Percentiles rank a stretch among this genome's conserved stretches.
Conservation (phyloP, 2,888 invertebrate species). For the Syrista parreyssii region DNA sequence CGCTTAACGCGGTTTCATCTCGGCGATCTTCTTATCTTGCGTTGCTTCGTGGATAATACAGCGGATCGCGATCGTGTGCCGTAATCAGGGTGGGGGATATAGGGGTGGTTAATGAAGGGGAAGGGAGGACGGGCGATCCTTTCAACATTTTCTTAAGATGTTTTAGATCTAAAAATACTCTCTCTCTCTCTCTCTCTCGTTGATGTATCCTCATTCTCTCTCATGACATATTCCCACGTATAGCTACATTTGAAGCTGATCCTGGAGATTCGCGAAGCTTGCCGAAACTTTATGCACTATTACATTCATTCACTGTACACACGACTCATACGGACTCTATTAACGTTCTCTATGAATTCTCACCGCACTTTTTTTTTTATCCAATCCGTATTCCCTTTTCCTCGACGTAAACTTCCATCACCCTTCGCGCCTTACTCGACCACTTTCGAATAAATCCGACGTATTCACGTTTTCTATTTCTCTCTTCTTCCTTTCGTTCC, state of each 20-base stretch:
- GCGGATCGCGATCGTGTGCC: neutral
- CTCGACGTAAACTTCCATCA: slow-evolving; percentile 27
- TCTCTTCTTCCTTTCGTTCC: slow-evolving; percentile 13
- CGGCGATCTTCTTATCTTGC: neutral
- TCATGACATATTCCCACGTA: neutral
- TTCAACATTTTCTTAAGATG: neutral
- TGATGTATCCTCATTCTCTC: neutral
- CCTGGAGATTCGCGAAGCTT: neutral
- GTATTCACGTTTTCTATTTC: slow-evolving; percentile 5
- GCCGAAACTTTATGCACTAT: neutral
- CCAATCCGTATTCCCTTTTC: slow-evolving; percentile 5
- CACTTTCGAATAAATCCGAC: slow-evolving; percentile 18
- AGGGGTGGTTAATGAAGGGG: neutral
- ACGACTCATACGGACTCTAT: neutral
- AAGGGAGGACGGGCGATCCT: neutral
- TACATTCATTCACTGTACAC: neutral
- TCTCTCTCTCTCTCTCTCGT: neutral
- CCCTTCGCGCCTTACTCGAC: slow-evolving; percentile 20
- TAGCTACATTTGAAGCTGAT: neutral
- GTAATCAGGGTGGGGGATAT: neutral
- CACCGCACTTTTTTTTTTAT: neutral
- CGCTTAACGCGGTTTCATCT: neutral
- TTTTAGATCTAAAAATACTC: neutral
- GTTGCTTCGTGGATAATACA: neutral
- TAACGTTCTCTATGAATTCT: neutral